Conservation (phyloP, 2,888 invertebrate species). For the Plebejus argus region DNA sequence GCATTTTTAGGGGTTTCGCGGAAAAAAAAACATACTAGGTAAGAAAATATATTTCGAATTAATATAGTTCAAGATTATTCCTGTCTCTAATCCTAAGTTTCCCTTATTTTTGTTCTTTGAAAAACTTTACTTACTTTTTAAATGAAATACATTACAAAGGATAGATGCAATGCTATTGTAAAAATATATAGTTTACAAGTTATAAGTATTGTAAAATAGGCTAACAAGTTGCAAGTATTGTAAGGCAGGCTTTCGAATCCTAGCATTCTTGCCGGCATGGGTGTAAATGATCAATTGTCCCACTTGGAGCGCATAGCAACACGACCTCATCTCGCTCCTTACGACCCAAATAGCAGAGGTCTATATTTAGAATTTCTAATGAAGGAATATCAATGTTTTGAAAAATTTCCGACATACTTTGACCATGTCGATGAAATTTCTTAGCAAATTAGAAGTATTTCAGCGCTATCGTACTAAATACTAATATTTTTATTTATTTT, state of each 20-base stretch:
- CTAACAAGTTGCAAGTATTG: neutral
- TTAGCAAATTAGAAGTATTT: neutral
- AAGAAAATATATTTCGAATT: too few species aligned
- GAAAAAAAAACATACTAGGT: too few species aligned
- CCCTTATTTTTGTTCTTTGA: too few species aligned
- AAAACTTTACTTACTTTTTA: too few species aligned
- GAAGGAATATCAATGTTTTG: conserved; percentile 20
- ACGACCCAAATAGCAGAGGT: conserved; percentile 30
- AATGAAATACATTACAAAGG: too few species aligned
- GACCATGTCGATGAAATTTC: neutral
- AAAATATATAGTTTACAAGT: neutral
- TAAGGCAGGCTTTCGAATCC: neutral
- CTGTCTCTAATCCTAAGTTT: too few species aligned
- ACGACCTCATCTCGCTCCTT: conserved; percentile 26
- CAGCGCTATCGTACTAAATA: neutral
- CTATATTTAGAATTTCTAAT: conserved; percentile 31
- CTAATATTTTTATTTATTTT: too few species aligned
- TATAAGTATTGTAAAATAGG: neutral
- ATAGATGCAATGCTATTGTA: too few species aligned
- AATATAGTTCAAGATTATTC: too few species aligned
- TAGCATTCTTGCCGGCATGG: neutral
- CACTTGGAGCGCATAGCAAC: conserved; percentile 14
- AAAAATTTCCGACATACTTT: neutral
- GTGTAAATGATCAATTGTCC: conserved; percentile 26
- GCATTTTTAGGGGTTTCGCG: too few species aligned